phyloP scores from a whole-genome alignment of 1,140 invertebrate species.

The Campoletis sonorensis region DNA sequence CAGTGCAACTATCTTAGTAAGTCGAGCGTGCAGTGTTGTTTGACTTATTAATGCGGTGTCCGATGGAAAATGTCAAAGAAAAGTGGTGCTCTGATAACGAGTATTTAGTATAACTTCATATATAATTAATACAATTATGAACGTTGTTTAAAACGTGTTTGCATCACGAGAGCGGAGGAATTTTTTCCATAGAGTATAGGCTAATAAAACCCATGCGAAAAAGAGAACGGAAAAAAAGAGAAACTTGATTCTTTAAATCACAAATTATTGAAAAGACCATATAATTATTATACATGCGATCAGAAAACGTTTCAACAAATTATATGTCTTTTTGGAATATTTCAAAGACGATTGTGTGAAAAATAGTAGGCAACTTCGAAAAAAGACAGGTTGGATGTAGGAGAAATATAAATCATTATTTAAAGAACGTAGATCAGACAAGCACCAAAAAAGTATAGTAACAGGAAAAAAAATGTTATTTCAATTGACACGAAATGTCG shows the following conservation, averaged over 20 bases:
- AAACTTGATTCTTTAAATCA: neutral
- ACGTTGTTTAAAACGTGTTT: constrained; percentile 21
- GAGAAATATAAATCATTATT: too few species aligned
- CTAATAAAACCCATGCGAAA: neutral
- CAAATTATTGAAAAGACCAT: too few species aligned
- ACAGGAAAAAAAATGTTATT: too few species aligned
- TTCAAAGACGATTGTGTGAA: too few species aligned
- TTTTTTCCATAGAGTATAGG: constrained; percentile 5
- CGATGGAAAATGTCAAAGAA: constrained; percentile 34
- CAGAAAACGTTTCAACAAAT: too few species aligned
- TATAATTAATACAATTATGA: constrained; percentile 3
- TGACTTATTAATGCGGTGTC: constrained; percentile 21
- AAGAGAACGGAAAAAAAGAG: neutral
- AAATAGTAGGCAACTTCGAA: too few species aligned
- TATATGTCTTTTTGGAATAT: too few species aligned
- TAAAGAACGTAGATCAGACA: too few species aligned
- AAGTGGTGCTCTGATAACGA: constrained; percentile 13
- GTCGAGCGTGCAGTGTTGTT: neutral
- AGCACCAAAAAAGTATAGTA: too few species aligned
- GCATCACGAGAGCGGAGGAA: neutral
- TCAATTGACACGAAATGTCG: neutral
- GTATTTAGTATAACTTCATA: constrained; percentile 9
- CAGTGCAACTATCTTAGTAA: neutral
- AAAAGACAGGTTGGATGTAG: too few species aligned
- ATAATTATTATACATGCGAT: too few species aligned